Percentiles rank a stretch among this genome's conserved stretches.
Evolutionary conservation across 2,888 invertebrate genomes (phyloP).

Genomic region (Caenorhabditis afra): DNA sequence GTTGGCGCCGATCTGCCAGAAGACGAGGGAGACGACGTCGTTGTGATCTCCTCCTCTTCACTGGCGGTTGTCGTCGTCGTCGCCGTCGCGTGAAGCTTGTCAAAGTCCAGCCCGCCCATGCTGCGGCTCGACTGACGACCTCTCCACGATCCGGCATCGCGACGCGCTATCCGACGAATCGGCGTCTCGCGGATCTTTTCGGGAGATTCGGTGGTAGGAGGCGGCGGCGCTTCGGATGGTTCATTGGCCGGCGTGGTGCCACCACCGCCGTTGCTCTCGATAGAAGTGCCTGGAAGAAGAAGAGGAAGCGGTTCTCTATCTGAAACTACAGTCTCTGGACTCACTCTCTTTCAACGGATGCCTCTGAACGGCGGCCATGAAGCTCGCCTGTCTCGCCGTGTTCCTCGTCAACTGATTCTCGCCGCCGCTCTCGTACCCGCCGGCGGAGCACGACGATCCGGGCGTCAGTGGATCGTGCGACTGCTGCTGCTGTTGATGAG

Average conservation of each 20-base stretch:
- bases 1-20: neutral
- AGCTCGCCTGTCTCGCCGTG: constrained; percentile 66
- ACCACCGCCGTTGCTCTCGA: constrained; percentile 10
- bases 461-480: too few species aligned
- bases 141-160: constrained; percentile 18
- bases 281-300: constrained; percentile 15
- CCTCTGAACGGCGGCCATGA: constrained; percentile 64
- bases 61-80: too few species aligned
- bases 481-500: too few species aligned
- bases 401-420: constrained; percentile 20
- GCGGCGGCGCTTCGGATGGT: neutral
- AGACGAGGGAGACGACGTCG: too few species aligned
- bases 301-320: too few species aligned
- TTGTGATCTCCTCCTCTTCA: neutral
- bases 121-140: constrained; percentile 34
- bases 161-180: constrained; percentile 10
- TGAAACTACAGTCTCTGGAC: too few species aligned
- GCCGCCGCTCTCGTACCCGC: neutral
- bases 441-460: neutral
- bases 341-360: constrained; percentile 53
- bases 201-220: neutral
- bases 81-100: constrained; percentile 14
- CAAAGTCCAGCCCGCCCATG: constrained; percentile 34
- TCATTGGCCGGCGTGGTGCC: too few species aligned
- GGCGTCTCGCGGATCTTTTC: constrained; percentile 36